Conservation (phyloP, 2,113 vertebrate genomes). For the Etheostoma spectabile region DNA sequence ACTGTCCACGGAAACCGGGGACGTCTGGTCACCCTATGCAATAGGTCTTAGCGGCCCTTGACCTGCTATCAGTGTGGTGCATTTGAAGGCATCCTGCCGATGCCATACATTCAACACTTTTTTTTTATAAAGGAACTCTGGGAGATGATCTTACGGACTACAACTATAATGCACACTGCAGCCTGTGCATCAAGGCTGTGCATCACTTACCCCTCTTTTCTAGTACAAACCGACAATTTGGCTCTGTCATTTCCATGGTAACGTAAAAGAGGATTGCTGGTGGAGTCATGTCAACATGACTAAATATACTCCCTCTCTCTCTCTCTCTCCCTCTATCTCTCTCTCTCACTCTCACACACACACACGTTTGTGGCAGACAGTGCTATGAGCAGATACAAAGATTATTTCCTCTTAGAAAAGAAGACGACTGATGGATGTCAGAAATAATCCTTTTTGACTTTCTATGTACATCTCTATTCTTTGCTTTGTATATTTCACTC, state of each 20-base stretch:
- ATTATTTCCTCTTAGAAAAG: neutral
- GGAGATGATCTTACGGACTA: too few species aligned
- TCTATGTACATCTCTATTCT: neutral
- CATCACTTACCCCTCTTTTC: constrained; percentile 72
- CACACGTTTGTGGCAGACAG: neutral
- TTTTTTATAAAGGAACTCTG: too few species aligned
- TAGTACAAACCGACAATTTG: constrained; percentile 72
- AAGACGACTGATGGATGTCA: neutral
- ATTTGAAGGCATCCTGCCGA: too few species aligned
- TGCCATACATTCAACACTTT: too few species aligned
- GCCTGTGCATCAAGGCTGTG: constrained; percentile 48
- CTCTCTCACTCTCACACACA: neutral
- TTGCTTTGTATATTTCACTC: too few species aligned
- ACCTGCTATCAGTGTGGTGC: too few species aligned
- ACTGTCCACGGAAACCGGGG: too few species aligned
- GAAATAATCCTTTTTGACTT: constrained; percentile 6
- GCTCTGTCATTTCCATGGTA: constrained; percentile 80
- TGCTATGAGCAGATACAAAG: constrained; percentile 2
- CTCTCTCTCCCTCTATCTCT: too few species aligned
- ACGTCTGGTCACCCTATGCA: too few species aligned
- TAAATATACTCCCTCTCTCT: constrained; percentile 69
- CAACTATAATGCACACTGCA: neutral
- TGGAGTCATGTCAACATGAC: constrained; percentile 60
- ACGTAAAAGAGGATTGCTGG: constrained; percentile 63
- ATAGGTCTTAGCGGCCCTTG: too few species aligned